Conservation (phyloP, 64 coral and sea anemone species). For the Anthopleura sola region DNA sequence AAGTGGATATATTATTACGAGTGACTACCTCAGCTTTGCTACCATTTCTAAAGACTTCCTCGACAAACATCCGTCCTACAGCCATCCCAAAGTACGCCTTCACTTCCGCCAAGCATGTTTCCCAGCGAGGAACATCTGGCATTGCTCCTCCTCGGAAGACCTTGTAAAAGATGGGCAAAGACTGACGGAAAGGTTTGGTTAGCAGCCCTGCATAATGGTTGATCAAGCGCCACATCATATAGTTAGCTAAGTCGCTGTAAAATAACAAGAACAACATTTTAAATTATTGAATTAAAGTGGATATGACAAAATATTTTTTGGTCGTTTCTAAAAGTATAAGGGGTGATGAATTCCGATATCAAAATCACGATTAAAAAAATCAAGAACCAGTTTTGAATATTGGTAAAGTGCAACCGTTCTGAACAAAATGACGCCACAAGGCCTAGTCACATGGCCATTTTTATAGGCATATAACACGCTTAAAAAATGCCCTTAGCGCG, state of each 20-base stretch:
- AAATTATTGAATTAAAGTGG: too few relatives aligned
- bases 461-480: too few relatives aligned
- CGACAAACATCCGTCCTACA: slow-evolving; percentile 38
- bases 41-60: slow-evolving; percentile 30
- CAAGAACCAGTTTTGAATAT: too few relatives aligned
- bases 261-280: not conserved
- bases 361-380: too few relatives aligned
- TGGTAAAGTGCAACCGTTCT: too few relatives aligned
- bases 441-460: too few relatives aligned
- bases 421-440: too few relatives aligned
- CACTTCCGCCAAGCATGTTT: slow-evolving; percentile 37
- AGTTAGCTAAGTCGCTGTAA: slow-evolving; percentile 33
- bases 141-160: not conserved
- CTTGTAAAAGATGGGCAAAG: slow-evolving; percentile 2
- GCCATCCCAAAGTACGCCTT: slow-evolving; percentile 26
- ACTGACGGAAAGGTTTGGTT: slow-evolving; percentile 28
- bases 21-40: slow-evolving; percentile 45
- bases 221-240: slow-evolving; percentile 45
- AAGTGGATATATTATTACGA: too few relatives aligned
- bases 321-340: too few relatives aligned
- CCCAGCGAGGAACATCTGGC: slow-evolving; percentile 41
- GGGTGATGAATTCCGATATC: too few relatives aligned
- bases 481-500: too few relatives aligned
- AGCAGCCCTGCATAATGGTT: slow-evolving; percentile 4
- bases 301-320: too few relatives aligned